Evolutionary conservation across 2,797 vertebrate genomes (phyloP).

Genomic region (Lutjanus argentimaculatus): DNA sequence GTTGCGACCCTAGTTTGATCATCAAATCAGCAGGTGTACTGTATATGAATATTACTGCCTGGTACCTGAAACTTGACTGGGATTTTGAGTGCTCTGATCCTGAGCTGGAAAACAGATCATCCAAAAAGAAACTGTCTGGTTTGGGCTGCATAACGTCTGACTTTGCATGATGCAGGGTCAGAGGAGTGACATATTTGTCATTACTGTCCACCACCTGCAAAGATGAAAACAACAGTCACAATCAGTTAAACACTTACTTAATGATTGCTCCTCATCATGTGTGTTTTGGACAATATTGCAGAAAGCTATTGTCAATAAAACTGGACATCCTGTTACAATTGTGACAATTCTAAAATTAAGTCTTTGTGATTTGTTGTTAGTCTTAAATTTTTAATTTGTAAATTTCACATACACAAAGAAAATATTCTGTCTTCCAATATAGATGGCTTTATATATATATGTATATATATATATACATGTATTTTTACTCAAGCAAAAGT

Average conservation of each 20-base stretch:
- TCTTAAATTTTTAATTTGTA: background rate
- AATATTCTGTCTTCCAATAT: background rate
- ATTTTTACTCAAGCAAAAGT: background rate
- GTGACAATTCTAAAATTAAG: background rate
- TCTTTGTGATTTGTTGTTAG: background rate
- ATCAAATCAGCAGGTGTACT: background rate
- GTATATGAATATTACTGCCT: conserved; percentile 19
- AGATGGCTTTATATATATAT: too few species aligned
- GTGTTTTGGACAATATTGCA: too few species aligned
- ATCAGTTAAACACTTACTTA: background rate
- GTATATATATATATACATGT: too few species aligned
- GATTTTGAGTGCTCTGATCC: conserved; percentile 73
- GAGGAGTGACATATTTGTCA: conserved; percentile 90
- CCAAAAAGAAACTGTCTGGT: conserved; percentile 78
- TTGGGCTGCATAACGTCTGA: conserved; percentile 49
- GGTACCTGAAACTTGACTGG: conserved; percentile 75
- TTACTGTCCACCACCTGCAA: conserved; percentile 87
- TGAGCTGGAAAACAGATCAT: conserved; percentile 66
- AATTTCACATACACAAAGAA: background rate
- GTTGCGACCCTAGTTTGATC: too few species aligned
- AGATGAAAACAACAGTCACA: background rate
- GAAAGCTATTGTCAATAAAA: background rate
- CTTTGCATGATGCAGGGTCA: conserved; percentile 82
- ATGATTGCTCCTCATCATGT: background rate
- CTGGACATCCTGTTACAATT: too few species aligned